Base-by-base conservation (phyloP, 2,113 vertebrate species). In the Anguilla japonica region DNA sequence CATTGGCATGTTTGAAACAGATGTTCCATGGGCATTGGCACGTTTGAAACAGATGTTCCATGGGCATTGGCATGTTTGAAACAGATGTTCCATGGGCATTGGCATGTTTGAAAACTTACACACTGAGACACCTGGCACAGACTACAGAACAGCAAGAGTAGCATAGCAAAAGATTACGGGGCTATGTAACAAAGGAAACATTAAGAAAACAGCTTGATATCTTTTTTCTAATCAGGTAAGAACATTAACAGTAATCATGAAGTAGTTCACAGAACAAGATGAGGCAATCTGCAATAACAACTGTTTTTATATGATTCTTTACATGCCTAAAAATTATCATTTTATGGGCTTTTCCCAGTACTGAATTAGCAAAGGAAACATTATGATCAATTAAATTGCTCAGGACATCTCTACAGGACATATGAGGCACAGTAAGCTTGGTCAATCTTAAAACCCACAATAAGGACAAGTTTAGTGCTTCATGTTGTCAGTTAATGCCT, bases 101-200 rank as follows among this genome's bases (percentile, higher is more conserved):
- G 86, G 81, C 88, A 85, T 82, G 84, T 84, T 41, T 83, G 83
- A 87, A 91, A 82, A 94, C 92, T 93, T 91, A 92, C 89, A 89
- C 83, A 87, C 87, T 8, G 1, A 14, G 71, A 87, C 92, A 95
- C 87, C 91, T 94, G 92, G 89, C 87, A 83, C 81, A 41, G 67
- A 20, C 22, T 71, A n/a, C 6, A n/a, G 63, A 71, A 71, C 63
- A 71, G 20, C 18, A 63, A 20, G 63, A 71, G 63, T 39, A 60
- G 41, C 81, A 87, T 40, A 87, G 56, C 41, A 41, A 13, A 87
- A 0, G 78, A 79, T 79, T 63, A 26, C 0, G 71, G 22, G n/a
- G 50, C 57, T 43, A 75, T 43, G 50, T 41, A 53, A 26, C 46
- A 41, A 41, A 20, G 60, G 11, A 18, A 20, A 14, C 60, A 18